phyloP scores from a whole-genome alignment of 2,797 vertebrate species.

The Danio tinwini region DNA sequence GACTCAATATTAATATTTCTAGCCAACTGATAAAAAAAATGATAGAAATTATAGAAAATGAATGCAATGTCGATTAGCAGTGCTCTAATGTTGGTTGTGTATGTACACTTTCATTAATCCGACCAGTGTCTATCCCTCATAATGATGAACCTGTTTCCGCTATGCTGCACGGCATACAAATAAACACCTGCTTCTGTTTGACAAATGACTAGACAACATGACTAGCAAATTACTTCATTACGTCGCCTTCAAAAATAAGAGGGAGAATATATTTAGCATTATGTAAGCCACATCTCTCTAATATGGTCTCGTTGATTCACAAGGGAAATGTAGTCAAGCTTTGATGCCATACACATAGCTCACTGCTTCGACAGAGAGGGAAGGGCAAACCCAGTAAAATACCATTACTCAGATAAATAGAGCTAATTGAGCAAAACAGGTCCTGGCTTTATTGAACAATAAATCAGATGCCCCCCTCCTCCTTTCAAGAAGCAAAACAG shows the following conservation, averaged over 20 bases:
- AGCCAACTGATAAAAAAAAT: conserved; percentile 13
- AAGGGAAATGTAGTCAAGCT: conserved; percentile 44
- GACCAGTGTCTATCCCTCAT: neutral
- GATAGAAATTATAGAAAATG: neutral
- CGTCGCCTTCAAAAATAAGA: conserved; percentile 51
- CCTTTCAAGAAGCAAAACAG: neutral
- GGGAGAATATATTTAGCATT: conserved; percentile 49
- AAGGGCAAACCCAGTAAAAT: conserved; percentile 55
- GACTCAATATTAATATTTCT: conserved; percentile 12
- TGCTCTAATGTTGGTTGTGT: neutral
- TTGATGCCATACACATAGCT: conserved; percentile 48
- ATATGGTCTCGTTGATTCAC: conserved; percentile 49
- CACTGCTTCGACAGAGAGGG: conserved; percentile 44
- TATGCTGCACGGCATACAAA: conserved; percentile 33
- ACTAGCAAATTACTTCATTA: conserved; percentile 62
- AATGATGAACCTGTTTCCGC: conserved; percentile 27
- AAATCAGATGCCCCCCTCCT: conserved; percentile 56
- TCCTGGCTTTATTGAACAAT: conserved; percentile 59
- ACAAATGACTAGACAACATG: conserved; percentile 49
- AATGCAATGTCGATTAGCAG: neutral
- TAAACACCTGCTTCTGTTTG: conserved; percentile 38
- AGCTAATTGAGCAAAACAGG: conserved; percentile 66
- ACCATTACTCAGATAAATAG: conserved; percentile 64
- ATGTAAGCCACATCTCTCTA: conserved; percentile 48
- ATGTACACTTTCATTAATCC: conserved; percentile 20